Evolutionary conservation across 1,140 invertebrate species (phyloP).

Genomic region (Apolygus lucorum): DNA sequence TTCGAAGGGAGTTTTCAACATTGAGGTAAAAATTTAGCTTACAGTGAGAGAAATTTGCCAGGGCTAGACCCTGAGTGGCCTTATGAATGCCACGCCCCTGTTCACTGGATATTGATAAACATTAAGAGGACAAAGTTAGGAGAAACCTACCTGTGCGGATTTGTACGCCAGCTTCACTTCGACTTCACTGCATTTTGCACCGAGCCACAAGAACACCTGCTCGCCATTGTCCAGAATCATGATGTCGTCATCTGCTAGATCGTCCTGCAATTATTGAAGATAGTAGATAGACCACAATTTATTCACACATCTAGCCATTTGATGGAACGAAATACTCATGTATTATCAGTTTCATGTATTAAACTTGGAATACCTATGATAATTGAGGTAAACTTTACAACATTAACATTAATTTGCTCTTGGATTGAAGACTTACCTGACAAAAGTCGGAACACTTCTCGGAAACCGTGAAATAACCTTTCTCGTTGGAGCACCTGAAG

Average conservation of each 20-base stretch:
- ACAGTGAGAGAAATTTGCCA: too few relatives aligned
- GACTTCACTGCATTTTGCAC: slow-evolving; percentile 91
- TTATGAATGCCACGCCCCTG: too few relatives aligned
- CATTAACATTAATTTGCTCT: too few relatives aligned
- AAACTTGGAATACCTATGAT: too few relatives aligned
- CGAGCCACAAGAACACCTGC: slow-evolving; percentile 97
- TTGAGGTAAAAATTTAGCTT: too few relatives aligned
- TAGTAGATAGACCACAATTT: too few relatives aligned
- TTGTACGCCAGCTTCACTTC: slow-evolving; percentile 98
- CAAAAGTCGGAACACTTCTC: slow-evolving; percentile 99
- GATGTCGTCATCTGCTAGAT: slow-evolving; percentile 97
- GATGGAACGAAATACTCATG: too few relatives aligned
- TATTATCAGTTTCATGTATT: too few relatives aligned
- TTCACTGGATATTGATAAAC: not conserved
- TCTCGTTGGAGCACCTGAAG: slow-evolving; percentile 98
- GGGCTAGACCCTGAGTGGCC: too few relatives aligned
- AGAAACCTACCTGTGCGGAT: slow-evolving; percentile 80
- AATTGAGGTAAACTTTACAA: too few relatives aligned
- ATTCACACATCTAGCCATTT: too few relatives aligned
- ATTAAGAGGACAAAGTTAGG: not conserved
- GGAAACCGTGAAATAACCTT: slow-evolving; percentile 97
- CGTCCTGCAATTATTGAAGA: slow-evolving; percentile 72
- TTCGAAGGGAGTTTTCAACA: not conserved
- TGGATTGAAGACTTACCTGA: slow-evolving; percentile 55
- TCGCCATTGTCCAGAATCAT: slow-evolving; percentile 99